Evolutionary conservation across 1,140 invertebrate genomes (phyloP), one percentile per base, ranked within the genome.

Genomic region (Drosophila aff.): DNA sequence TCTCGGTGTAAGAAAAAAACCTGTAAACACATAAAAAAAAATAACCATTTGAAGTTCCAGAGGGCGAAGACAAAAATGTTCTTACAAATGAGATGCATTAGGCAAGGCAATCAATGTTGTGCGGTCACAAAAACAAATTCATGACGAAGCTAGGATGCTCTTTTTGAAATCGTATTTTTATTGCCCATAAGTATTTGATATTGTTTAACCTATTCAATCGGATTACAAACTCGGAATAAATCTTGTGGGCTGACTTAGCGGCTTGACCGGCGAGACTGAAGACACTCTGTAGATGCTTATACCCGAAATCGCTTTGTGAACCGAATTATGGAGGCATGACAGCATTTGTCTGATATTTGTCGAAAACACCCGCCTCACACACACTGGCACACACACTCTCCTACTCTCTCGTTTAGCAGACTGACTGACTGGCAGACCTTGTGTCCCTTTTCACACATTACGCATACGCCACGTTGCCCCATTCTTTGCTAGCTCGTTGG

Each of bases 361-460:
- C 43, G 33, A 21, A 46, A 46, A 41, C 28, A 60, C 63, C 64
- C 63, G 2, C 26, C 2, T 4, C 11, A 11, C 11, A 23, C 16
- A 47, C 21, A 21, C 16, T 28, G 26, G 26, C 11, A 10, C 11
- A 23, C 16, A 41, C 16, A 49, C 40, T n/a, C 55, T 10, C 1
- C 15, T 16, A 28, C 31, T n/a, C 46, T 15, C 23, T 36, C 50
- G 9, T 31, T 41, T 43, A 52, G 67, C 60, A 53, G 53, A 18
- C 23, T 57, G 44, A 59, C 52, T 33, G 66, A 68, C 52, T 60
- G 50, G 18, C 52, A 66, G 66, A 69, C 60, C 78, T 79, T 72
- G 76, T 78, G 76, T 63, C 76, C 76, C 76, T 71, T 86, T 81
- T 84, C 67, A 76, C 74, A 81, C 57, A 83, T 87, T 89, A 89